Evolutionary conservation across 2,113 vertebrate species (phyloP).

Genomic region (Etheostoma cragini): DNA sequence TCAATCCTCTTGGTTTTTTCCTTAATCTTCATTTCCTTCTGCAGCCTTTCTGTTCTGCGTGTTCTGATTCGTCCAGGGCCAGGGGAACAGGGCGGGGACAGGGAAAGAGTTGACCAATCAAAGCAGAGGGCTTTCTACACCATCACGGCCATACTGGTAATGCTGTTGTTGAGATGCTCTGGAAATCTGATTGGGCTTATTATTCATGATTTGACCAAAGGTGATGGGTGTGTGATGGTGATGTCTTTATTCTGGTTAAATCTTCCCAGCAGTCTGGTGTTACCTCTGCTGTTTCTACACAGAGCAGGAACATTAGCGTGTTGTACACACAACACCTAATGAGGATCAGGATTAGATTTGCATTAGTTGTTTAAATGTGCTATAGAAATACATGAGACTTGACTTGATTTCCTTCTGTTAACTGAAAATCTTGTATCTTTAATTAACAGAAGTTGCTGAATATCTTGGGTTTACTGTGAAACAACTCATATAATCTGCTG

Average conservation of each 20-base stretch:
- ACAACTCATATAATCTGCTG: background rate
- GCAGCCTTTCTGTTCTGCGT: conserved; percentile 33
- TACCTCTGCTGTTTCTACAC: too few species aligned
- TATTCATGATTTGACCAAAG: accelerated
- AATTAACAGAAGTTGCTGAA: background rate
- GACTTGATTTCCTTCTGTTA: too few species aligned
- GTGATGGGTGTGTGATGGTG: accelerated
- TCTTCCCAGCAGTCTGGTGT: too few species aligned
- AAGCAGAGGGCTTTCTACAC: conserved; percentile 33
- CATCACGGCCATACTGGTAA: conserved; percentile 16
- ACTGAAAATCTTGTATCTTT: background rate
- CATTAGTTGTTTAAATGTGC: too few species aligned
- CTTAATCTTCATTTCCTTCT: conserved; percentile 26
- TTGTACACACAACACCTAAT: too few species aligned
- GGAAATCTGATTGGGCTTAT: background rate
- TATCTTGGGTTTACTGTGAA: background rate
- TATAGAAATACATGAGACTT: too few species aligned
- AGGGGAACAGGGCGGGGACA: background rate
- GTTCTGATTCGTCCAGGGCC: conserved; percentile 23
- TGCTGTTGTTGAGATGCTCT: background rate
- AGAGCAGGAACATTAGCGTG: too few species aligned
- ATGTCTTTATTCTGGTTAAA: too few species aligned
- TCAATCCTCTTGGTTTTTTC: background rate
- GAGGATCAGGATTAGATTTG: too few species aligned
- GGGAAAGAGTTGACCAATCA: background rate